Evolutionary conservation across 2,797 vertebrate genomes (phyloP), one percentile per base, ranked within the genome.

Genomic region (Melanotaenia maccullochi): DNA sequence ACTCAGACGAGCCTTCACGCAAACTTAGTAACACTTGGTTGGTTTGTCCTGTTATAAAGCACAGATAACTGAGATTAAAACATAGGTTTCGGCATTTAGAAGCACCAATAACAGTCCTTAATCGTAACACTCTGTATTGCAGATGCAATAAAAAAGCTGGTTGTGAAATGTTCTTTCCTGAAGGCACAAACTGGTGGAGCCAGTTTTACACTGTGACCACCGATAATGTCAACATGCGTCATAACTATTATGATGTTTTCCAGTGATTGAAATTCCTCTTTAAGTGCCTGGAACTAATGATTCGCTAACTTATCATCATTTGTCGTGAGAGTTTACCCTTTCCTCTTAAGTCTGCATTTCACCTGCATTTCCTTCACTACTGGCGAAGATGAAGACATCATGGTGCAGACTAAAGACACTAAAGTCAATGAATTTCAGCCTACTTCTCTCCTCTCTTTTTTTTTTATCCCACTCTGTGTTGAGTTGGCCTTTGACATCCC

Each of bases 151-250:
- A 64, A 36, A 36, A 0, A 20, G 5, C 30, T 60, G 56, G 32
- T 76, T 73, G 64, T 51, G 65, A 78, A 81, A 71, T 60, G 18
- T 63, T 61, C 35, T 58, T 51, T 42, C 28, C 6, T 40, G 18
- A 75, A 47, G 32, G 20, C 30, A 22, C 20, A 51, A 75, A 89
- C 90, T 42, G 66, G 87, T 76, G 14, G 16, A 81, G 72, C 87
- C 72, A 63, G 85, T 74, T 81, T 24, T 16, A 38, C 32, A 1
- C 75, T 63, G 52, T 79, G 74, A 75, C 81, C 73, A 61, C 44
- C 8, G 5, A 57, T 68, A 78, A 69, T 70, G 78, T 84, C 78
- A 82, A 81, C 79, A 85, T 7, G 9, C 63, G 66, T 77, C 60
- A 68, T 62, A 74, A 40, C 75, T 32, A n/a, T 32, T 60, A 9